Evolutionary conservation across 2,113 vertebrate species (phyloP).

Genomic region (Drymodes brunneopygia): DNA sequence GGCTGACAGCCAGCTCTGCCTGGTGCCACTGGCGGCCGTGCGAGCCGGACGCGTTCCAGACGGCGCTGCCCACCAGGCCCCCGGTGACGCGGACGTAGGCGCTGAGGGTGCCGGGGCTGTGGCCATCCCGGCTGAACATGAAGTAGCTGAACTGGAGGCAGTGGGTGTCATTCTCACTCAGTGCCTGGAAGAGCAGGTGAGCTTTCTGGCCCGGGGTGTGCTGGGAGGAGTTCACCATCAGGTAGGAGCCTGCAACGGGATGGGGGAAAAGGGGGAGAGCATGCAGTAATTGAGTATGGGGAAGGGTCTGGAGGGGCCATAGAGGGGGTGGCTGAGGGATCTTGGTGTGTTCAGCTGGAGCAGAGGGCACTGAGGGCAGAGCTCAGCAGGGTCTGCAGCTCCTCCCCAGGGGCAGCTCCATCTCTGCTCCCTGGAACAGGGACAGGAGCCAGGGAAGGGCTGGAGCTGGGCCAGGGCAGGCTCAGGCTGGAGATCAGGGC

Average conservation of each 20-base stretch:
- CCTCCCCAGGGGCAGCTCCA: neutral
- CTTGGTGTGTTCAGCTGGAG: neutral
- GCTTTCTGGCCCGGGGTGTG: conserved; percentile 86
- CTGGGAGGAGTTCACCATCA: conserved; percentile 96
- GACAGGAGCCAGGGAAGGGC: fast-evolving
- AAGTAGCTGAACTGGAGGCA: conserved; percentile 98
- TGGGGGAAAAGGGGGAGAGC: neutral
- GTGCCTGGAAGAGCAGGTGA: conserved; percentile 86
- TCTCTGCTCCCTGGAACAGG: neutral
- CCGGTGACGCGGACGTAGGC: conserved; percentile 89
- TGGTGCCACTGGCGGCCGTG: conserved; percentile 93
- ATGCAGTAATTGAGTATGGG: fast-evolving
- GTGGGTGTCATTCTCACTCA: conserved; percentile 97
- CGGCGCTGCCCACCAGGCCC: conserved; percentile 84
- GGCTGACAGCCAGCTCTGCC: conserved; percentile 93
- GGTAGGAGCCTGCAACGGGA: conserved; percentile 82
- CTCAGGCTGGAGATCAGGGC: neutral
- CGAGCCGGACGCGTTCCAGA: conserved; percentile 89
- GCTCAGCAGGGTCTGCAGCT: neutral
- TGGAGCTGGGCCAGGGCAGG: neutral
- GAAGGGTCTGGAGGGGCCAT: neutral
- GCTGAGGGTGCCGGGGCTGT: conserved; percentile 86
- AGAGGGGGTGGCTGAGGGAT: neutral
- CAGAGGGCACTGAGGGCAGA: neutral
- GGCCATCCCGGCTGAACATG: conserved; percentile 90